Percentiles rank a stretch among this genome's conserved stretches.
Evolutionary conservation across 2,797 vertebrate genomes (phyloP).

Genomic region (Malurus splendens): DNA sequence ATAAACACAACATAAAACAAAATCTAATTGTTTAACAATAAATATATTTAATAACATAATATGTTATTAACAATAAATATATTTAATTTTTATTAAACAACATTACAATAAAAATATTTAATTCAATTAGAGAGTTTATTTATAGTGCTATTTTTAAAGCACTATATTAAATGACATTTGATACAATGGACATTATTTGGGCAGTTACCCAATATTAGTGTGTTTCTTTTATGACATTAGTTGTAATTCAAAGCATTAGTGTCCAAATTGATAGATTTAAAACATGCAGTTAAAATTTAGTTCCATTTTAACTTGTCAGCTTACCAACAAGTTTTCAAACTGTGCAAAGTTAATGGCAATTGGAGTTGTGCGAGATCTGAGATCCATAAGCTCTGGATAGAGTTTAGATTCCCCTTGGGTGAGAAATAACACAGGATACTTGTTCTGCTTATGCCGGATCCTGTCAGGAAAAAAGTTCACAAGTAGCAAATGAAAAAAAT

Average conservation of each 20-base stretch:
- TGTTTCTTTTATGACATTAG: background rate
- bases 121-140: background rate
- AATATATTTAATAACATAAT: too few species aligned
- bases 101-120: background rate
- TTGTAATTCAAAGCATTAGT: background rate
- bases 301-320: background rate
- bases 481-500: background rate
- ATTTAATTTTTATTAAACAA: too few species aligned
- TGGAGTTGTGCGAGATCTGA: conserved; percentile 87
- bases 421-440: conserved; percentile 94
- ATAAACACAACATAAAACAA: too few species aligned
- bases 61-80: too few species aligned
- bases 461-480: conserved; percentile 60
- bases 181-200: background rate
- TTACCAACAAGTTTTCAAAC: conserved; percentile 94
- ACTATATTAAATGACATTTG: background rate
- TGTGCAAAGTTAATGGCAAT: conserved; percentile 95
- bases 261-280: fast-evolving
- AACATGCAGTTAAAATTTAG: background rate
- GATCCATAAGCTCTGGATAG: conserved; percentile 94
- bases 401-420: conserved; percentile 88
- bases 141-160: background rate
- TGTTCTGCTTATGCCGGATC: conserved; percentile 96
- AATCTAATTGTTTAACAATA: too few species aligned
- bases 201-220: background rate